phyloP scores from a whole-genome alignment of 2,888 invertebrate species.

The Conchocele bisecta region DNA sequence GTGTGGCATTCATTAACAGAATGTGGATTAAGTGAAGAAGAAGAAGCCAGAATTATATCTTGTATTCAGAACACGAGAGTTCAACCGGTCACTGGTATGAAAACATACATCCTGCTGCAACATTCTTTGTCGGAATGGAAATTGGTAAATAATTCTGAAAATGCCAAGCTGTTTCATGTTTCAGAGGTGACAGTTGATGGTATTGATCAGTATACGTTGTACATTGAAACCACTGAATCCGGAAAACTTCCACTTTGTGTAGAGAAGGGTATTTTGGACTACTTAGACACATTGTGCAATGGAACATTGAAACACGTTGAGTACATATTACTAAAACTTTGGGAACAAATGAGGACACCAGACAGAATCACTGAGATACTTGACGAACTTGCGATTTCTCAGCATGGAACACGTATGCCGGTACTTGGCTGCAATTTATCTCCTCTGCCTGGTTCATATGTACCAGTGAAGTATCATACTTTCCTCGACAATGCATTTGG shows the following conservation, averaged over 20 bases:
- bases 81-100: neutral
- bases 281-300: no score
- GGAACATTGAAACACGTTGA: no score
- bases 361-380: neutral
- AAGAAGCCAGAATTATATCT: neutral
- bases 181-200: no score
- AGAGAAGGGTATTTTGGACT: no score
- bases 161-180: neutral
- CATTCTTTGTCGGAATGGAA: no score
- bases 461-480: constrained; percentile 38
- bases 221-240: no score
- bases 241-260: no score
- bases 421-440: no score
- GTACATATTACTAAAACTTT: no score
- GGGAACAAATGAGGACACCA: neutral
- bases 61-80: constrained; percentile 1
- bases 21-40: neutral
- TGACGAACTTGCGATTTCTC: constrained; percentile 8
- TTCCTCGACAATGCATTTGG: constrained; percentile 52
- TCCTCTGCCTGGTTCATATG: constrained; percentile 46
- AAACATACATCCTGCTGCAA: neutral
- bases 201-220: no score
- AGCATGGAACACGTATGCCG: no score
- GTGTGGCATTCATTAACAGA: neutral
- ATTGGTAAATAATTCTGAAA: no score